Conservation (phyloP, 2,888 invertebrate genomes). For the Nasonovia ribisnigri region DNA sequence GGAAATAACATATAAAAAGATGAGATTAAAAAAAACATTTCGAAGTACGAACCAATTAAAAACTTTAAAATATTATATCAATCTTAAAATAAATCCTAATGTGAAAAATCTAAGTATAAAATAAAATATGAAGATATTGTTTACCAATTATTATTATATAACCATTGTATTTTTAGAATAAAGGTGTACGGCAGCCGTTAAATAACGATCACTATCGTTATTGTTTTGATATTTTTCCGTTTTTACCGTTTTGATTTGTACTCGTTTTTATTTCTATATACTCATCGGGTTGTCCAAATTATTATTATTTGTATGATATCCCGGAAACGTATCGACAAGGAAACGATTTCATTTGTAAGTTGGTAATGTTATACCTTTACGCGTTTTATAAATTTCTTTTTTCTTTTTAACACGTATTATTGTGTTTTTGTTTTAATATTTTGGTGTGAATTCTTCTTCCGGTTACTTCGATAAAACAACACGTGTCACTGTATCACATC, state of each 20-base stretch:
- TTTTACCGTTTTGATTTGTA: neutral
- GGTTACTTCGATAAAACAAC: neutral
- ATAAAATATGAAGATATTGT: neutral
- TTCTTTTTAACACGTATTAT: neutral
- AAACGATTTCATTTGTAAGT: neutral
- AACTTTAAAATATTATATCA: neutral
- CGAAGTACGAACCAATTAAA: neutral
- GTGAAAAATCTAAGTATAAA: neutral
- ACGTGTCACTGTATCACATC: neutral
- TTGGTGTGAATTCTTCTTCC: neutral
- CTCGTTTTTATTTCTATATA: neutral
- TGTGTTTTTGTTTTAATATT: neutral
- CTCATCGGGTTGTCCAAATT: neutral
- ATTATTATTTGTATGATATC: no score
- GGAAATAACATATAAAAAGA: no score
- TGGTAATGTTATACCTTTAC: neutral
- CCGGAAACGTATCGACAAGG: neutral
- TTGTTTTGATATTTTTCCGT: neutral
- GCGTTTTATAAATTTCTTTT: neutral
- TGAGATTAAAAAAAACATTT: neutral
- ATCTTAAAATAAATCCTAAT: neutral
- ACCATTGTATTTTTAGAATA: neutral
- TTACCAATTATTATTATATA: neutral
- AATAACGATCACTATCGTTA: neutral
- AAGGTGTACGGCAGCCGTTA: neutral